Conservation (phyloP, 2,888 invertebrate genomes). For the Galeruca laticollis region DNA sequence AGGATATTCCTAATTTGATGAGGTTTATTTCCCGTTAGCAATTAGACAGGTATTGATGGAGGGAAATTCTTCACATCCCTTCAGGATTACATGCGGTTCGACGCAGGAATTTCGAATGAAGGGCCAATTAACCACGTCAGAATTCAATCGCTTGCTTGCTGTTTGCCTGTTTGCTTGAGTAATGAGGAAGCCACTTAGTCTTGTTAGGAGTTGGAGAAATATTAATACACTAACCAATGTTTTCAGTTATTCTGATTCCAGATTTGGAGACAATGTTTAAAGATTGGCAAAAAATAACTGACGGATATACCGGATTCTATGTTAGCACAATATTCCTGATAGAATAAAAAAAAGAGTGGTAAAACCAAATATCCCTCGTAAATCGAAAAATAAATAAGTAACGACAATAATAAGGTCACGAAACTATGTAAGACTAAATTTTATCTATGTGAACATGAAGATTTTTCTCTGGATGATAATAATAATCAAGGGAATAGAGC, state of each 20-base stretch:
- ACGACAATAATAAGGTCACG: no score
- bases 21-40: constrained; percentile 16
- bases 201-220: constrained; percentile 3
- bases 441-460: no score
- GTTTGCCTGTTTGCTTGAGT: constrained; percentile 16
- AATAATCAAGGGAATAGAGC: no score
- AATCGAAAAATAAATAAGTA: no score
- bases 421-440: no score
- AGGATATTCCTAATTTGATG: neutral
- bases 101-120: constrained; percentile 37
- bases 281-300: no score
- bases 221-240: neutral
- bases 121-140: constrained; percentile 37
- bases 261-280: no score
- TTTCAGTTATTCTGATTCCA: neutral
- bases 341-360: no score
- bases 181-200: constrained; percentile 15
- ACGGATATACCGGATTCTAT: no score
- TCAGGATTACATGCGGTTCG: constrained; percentile 35
- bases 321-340: no score
- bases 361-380: no score
- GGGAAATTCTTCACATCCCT: constrained; percentile 38
- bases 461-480: no score
- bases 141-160: constrained; percentile 22
- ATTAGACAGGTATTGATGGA: constrained; percentile 40